Evolutionary conservation across 2,888 invertebrate species (phyloP).

Genomic region (Platycnemis pennipes): DNA sequence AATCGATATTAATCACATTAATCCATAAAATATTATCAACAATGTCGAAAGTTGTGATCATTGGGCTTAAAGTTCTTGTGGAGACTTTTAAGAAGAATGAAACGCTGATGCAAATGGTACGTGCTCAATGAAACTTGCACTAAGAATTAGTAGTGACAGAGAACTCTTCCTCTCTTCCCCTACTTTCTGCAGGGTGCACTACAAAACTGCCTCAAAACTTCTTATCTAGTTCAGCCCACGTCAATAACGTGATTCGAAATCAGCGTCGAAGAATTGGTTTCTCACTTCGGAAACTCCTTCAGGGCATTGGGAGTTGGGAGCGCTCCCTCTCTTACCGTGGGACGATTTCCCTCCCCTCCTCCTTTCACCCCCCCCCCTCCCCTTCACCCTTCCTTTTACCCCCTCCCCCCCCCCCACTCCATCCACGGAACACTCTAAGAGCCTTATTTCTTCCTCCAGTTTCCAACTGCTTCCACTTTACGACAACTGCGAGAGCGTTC

Average conservation of each 20-base stretch:
- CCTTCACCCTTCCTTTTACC: not conserved
- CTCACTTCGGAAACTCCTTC: slow-evolving; percentile 4
- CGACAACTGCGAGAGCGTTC: too few relatives aligned
- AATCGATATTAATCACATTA: not conserved
- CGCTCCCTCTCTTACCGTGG: not conserved
- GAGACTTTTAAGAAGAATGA: not conserved
- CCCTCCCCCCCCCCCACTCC: not conserved
- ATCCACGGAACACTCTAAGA: not conserved
- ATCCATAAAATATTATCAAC: not conserved
- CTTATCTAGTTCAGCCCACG: slow-evolving; percentile 35
- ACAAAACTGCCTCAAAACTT: not conserved
- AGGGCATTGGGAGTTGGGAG: not conserved
- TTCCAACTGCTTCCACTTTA: too few relatives aligned
- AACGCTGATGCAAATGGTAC: not conserved
- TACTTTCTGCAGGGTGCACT: not conserved
- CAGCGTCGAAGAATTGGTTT: slow-evolving; percentile 26
- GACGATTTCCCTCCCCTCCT: not conserved
- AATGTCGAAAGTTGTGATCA: not conserved
- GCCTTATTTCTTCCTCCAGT: too few relatives aligned
- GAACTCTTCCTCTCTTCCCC: not conserved
- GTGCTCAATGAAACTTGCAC: not conserved
- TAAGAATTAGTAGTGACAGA: not conserved
- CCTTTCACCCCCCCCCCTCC: not conserved
- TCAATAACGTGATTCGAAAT: slow-evolving; percentile 35
- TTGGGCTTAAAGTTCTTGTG: not conserved